Conservation (phyloP, 23 tunicate species). For the Trididemnum nubilum region DNA sequence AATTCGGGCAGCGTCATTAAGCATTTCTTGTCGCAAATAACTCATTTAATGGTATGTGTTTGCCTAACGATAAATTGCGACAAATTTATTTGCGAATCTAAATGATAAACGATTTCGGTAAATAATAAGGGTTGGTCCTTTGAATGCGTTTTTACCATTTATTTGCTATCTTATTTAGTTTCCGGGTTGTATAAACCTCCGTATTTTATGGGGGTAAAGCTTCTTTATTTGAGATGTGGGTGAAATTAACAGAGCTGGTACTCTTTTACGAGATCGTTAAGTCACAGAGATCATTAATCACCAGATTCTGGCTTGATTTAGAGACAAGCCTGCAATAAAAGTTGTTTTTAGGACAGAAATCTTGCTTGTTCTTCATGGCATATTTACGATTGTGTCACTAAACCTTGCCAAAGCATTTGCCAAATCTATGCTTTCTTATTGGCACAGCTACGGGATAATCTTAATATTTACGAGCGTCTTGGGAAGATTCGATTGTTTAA, state of each 20-base stretch:
- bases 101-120: constrained; percentile 62
- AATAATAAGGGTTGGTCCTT: constrained; percentile 20
- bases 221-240: not conserved
- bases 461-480: constrained; percentile 15
- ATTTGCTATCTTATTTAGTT: constrained; percentile 29
- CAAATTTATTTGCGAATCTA: constrained; percentile 42
- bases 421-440: not conserved
- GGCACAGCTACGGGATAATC: not conserved
- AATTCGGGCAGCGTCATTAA: no score
- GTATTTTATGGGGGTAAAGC: not conserved
- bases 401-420: constrained; percentile 5
- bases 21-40: no score
- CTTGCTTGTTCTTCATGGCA: constrained; percentile 9
- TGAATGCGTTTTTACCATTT: constrained; percentile 1
- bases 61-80: constrained; percentile 58
- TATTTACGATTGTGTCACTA: constrained; percentile 36
- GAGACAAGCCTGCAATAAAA: constrained; percentile 7
- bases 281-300: constrained; percentile 29
- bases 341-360: constrained; percentile 2
- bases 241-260: not conserved
- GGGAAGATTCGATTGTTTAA: not conserved
- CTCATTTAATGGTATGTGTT: no score
- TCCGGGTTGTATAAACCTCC: not conserved
- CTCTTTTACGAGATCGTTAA: constrained; percentile 15
- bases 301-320: not conserved